Evolutionary conservation across 2,888 invertebrate species (phyloP), one percentile per base, ranked within the genome.

Genomic region (Cabera pusaria): DNA sequence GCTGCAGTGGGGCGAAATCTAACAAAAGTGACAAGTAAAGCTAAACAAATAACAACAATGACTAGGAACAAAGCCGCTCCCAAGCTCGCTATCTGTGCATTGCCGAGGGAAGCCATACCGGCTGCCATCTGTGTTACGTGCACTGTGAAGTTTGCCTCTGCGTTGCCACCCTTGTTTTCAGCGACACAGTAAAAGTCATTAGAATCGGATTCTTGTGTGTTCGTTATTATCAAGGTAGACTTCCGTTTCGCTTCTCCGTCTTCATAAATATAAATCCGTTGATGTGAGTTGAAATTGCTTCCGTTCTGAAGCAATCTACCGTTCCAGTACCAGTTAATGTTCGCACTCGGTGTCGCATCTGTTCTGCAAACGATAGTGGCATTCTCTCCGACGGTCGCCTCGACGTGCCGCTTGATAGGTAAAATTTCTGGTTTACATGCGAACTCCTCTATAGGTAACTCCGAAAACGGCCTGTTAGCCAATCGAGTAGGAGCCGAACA

Each of bases 151-250:
- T 97, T 97, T 6, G 96, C 95, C 83, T 96, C 96, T 16, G 95
- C 94, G 63, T 92, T 94, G 9, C 97, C 97, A 2, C 96, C 97
- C 44, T 94, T 93, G 78, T 97, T 97, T 77, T 96, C 96, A 4
- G 97, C 97, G 1, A 96, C 94, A 76, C 97, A 97, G 72, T 95
- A 95, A 80, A 97, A 96, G 62, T 95, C 96, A 38, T 93, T 93
- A 0, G 95, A 93, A 70, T 96, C 96, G 1, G 93, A 91, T 73
- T 95, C 95, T 79, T 95, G 95, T 8, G 95, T 94, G 70, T 96
- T 96, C 16, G 95, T 95, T 22, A 97, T 82, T 36, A 95, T 90
- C 42, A 97, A 86, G 3, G 92, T 92, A 42, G 96, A 96, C 50
- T 91, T 91, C 78, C 95, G 96, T 64, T 94, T 93, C 40, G 93